phyloP scores from a whole-genome alignment of 2,888 invertebrate genomes.

The Pyrocoelia pectoralis region DNA sequence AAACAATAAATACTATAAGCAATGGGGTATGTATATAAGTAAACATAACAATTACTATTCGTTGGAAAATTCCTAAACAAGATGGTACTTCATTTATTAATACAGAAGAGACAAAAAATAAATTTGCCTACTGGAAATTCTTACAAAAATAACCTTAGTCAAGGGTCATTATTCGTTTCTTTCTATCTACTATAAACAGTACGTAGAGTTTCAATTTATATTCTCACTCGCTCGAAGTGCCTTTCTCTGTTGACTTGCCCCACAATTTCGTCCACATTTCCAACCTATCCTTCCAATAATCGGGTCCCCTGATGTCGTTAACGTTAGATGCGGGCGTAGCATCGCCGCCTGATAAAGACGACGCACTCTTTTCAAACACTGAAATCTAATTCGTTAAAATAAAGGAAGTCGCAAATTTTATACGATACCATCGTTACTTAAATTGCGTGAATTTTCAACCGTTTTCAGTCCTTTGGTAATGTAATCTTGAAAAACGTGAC shows the following conservation, averaged over 20 bases:
- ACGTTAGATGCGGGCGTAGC: background rate
- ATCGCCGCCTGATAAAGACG: slow-evolving; percentile 7
- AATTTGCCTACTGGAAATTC: slow-evolving; percentile 5
- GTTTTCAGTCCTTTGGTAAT: slow-evolving; percentile 79
- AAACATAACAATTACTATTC: background rate
- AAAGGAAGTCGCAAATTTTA: background rate
- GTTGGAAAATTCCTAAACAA: background rate
- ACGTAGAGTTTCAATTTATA: background rate
- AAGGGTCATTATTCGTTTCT: slow-evolving; percentile 12
- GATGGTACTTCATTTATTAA: background rate
- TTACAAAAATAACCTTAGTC: slow-evolving; percentile 26
- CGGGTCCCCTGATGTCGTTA: slow-evolving; percentile 31
- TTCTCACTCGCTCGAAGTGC: background rate
- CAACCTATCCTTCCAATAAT: slow-evolving; percentile 52
- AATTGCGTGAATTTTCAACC: slow-evolving; percentile 59
- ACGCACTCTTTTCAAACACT: slow-evolving; percentile 15
- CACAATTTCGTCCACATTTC: slow-evolving; percentile 51
- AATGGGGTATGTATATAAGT: background rate
- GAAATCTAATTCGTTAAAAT: background rate
- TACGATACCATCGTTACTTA: slow-evolving; percentile 12
- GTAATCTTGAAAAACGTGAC: slow-evolving; percentile 86
- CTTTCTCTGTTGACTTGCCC: slow-evolving; percentile 19
- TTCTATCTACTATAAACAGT: background rate
- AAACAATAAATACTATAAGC: background rate
- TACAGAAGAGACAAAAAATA: background rate